Evolutionary conservation across 2,797 vertebrate species (phyloP).

Genomic region (Phalanger gymnotis): DNA sequence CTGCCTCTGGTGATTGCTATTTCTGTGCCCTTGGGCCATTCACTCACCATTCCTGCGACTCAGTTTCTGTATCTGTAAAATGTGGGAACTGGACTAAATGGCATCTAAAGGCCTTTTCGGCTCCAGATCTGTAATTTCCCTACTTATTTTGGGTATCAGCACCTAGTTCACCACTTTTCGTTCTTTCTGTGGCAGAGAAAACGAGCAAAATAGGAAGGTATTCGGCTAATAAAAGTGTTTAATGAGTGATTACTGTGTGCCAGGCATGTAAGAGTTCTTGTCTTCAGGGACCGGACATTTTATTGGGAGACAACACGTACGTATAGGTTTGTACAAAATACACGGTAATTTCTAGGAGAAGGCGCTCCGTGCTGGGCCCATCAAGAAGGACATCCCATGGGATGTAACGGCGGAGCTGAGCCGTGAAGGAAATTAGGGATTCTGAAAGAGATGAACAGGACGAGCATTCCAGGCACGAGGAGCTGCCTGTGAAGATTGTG

Average conservation of each 20-base stretch:
- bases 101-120: not conserved
- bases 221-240: not conserved
- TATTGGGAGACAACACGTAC: not conserved
- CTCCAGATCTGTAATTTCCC: not conserved
- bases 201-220: not conserved
- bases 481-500: not conserved
- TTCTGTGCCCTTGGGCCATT: not conserved
- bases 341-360: not conserved
- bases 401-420: not conserved
- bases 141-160: not conserved
- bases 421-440: not conserved
- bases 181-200: not conserved
- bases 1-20: not conserved
- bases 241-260: not conserved
- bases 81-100: not conserved
- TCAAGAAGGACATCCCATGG: not conserved
- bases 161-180: not conserved
- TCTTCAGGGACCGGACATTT: not conserved
- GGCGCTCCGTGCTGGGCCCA: not conserved
- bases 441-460: not conserved
- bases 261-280: not conserved
- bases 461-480: not conserved
- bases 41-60: not conserved
- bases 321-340: not conserved
- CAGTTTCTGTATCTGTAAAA: not conserved